Evolutionary conservation across 2,888 invertebrate species (phyloP), one percentile per base, ranked within the genome.

Genomic region (Plebejus melissa): DNA sequence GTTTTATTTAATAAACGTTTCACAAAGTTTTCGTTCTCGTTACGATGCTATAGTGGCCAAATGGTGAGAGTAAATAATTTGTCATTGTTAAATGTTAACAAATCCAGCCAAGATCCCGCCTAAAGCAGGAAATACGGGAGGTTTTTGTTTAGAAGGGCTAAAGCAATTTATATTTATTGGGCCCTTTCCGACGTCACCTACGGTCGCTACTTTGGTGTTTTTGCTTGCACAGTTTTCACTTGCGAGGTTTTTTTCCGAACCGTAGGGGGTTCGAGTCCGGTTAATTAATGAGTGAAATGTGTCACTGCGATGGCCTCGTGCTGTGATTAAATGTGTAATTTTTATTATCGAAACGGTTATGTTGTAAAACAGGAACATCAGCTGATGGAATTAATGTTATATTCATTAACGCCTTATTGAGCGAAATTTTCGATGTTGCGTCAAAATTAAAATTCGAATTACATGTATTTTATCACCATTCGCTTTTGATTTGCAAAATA

Each of bases 121-220:
- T 74, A 74, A 69, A 74, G 75, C 65, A 54, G 75, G n/a, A 65
- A 65, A 65, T 36, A 32, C 65, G 65, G 65, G 65, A 65, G 32
- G 13, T 65, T 65, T 65, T 65, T 65, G 50, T 54, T 65, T 69
- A 69, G 69, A 58, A 74, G 72, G 54, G 60, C 69, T 57, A 69
- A 54, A 60, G 74, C 77, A 78, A 78, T 78, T 77, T 77, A 76
- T 74, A 77, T 70, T 77, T 78, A 76, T 58, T 75, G 46, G 74
- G 46, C 77, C 76, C 75, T 75, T 76, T 60, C 76, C 32, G 58
- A 41, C 69, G 75, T 75, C 75, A 75, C 75, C 75, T 46, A 75
- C 70, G 75, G 70, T 57, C 71, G 71, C 58, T 69, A 57, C 38
- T 70, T 46, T 50, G 16, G 32, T 71, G 22, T 58, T 58, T 75